Evolutionary conservation across 2,888 invertebrate species (phyloP).

Genomic region (Cartodere bifasciata): DNA sequence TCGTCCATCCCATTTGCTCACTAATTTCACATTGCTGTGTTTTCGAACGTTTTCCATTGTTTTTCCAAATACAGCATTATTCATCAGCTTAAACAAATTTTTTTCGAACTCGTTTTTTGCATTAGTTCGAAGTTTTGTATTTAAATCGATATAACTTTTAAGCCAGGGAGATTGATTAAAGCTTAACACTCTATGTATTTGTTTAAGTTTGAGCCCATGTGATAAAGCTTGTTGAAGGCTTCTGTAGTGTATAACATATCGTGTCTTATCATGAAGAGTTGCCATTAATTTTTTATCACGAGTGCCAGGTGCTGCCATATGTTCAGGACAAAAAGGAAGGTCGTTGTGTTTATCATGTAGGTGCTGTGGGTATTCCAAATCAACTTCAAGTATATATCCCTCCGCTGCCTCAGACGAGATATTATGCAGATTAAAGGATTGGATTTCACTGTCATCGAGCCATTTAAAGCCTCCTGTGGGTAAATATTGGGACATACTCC

Average conservation of each 20-base stretch:
- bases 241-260: slow-evolving; percentile 22
- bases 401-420: slow-evolving; percentile 4
- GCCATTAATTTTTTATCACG: slow-evolving; percentile 12
- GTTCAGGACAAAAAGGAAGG: slow-evolving; percentile 14
- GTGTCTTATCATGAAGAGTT: slow-evolving; percentile 13
- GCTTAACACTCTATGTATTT: slow-evolving; percentile 25
- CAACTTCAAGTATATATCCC: slow-evolving; percentile 11
- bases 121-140: slow-evolving; percentile 23
- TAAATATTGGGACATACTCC: slow-evolving; percentile 11
- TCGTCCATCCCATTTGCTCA: slow-evolving; percentile 2
- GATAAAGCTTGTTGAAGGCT: slow-evolving; percentile 20
- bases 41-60: slow-evolving; percentile 7
- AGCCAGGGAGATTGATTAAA: slow-evolving; percentile 29
- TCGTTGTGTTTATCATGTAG: slow-evolving; percentile 15
- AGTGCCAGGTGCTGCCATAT: slow-evolving; percentile 7
- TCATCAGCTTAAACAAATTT: slow-evolving; percentile 10
- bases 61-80: slow-evolving; percentile 5
- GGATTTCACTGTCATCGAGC: slow-evolving; percentile 2
- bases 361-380: slow-evolving; percentile 12
- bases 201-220: slow-evolving; percentile 19
- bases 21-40: slow-evolving; percentile 2
- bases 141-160: slow-evolving; percentile 29
- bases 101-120: slow-evolving; percentile 16
- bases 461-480: slow-evolving; percentile 12
- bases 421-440: slow-evolving; percentile 6